A percentile compares a stretch with the other conserved stretches of the same genome.
phyloP scores from a whole-genome alignment of 2,113 vertebrate species.

The Lophius piscatorius region DNA sequence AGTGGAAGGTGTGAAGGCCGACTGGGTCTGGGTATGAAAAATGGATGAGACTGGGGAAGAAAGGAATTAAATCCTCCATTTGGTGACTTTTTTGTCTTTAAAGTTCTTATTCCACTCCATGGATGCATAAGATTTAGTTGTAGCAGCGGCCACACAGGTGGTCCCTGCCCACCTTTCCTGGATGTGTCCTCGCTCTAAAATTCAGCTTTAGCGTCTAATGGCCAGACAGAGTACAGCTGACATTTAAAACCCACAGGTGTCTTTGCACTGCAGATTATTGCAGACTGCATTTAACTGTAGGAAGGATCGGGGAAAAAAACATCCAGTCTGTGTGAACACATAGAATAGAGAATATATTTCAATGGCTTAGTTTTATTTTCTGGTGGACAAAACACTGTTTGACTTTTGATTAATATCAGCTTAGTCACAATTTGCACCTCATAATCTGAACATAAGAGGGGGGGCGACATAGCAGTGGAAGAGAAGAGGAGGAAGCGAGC shows the following conservation, averaged over 20 bases:
- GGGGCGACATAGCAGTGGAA: slow-evolving; percentile 28
- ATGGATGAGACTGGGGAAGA: slow-evolving; percentile 42
- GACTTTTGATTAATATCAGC: slow-evolving; percentile 37
- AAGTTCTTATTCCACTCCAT: slow-evolving; percentile 24
- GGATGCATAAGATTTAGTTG: slow-evolving; percentile 28
- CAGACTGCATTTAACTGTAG: slow-evolving; percentile 10
- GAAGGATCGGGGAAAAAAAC: background rate
- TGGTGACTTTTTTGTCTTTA: slow-evolving; percentile 38
- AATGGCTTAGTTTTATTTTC: slow-evolving; percentile 9
- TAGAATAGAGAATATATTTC: background rate
- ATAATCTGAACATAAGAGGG: slow-evolving; percentile 13
- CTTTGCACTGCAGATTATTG: slow-evolving; percentile 18
- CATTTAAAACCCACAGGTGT: slow-evolving; percentile 27
- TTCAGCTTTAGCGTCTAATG: slow-evolving; percentile 3
- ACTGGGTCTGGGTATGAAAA: slow-evolving; percentile 57
- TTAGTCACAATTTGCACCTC: slow-evolving; percentile 16
- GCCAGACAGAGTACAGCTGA: slow-evolving; percentile 4
- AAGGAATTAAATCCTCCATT: slow-evolving; percentile 51
- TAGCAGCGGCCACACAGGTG: background rate
- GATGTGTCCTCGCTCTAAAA: slow-evolving; percentile 1
- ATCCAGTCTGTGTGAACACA: background rate
- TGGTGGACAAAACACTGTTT: slow-evolving; percentile 12
- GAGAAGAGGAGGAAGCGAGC: slow-evolving; percentile 30
- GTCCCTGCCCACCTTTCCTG: slow-evolving; percentile 7
- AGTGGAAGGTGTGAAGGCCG: slow-evolving; percentile 53